A percentile compares a stretch with the other conserved stretches of the same genome.
These are phyloP conservation scores for Oryzias sinensis DNA, from an alignment of 2,797 vertebrate genomes.

Conservation along the genomic window DNA sequence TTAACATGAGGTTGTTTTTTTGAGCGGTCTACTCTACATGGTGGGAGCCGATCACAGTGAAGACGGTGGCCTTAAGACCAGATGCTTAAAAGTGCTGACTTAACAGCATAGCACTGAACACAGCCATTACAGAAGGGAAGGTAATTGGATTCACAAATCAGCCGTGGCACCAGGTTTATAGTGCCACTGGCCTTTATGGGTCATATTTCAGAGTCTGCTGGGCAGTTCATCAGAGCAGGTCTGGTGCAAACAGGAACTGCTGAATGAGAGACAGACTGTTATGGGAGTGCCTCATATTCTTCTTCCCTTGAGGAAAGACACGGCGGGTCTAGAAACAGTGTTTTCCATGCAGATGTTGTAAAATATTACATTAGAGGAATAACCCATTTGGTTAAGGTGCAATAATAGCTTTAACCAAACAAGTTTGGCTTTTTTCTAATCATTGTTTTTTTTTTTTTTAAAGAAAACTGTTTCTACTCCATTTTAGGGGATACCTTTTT, in stretches of 20 bases:
- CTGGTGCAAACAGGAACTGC: slow-evolving; percentile 47
- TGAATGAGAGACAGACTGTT: slow-evolving; percentile 20
- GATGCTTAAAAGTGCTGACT: slow-evolving; percentile 72
- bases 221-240: slow-evolving; percentile 61
- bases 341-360: slow-evolving; percentile 15
- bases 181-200: slow-evolving; percentile 69
- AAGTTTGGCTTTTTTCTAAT: slow-evolving; percentile 5
- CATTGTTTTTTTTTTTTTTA: slow-evolving; percentile 7
- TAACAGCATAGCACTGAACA: slow-evolving; percentile 76
- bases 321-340: slow-evolving; percentile 2
- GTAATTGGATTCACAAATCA: slow-evolving; percentile 86
- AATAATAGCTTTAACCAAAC: slow-evolving; percentile 8
- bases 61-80: slow-evolving; percentile 50
- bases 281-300: slow-evolving; percentile 19
- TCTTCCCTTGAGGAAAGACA: slow-evolving; percentile 11
- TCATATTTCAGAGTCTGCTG: slow-evolving; percentile 71
- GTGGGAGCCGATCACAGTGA: slow-evolving; percentile 26
- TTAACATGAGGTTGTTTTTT: slow-evolving; percentile 32
- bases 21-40: slow-evolving; percentile 36
- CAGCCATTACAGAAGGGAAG: slow-evolving; percentile 74
- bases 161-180: slow-evolving; percentile 72
- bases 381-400: neutral
- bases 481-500: slow-evolving; percentile 3
- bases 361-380: slow-evolving; percentile 11
- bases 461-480: neutral